Base-by-base conservation (phyloP, 2,113 vertebrate genomes). In the Eurystomus gularis region DNA sequence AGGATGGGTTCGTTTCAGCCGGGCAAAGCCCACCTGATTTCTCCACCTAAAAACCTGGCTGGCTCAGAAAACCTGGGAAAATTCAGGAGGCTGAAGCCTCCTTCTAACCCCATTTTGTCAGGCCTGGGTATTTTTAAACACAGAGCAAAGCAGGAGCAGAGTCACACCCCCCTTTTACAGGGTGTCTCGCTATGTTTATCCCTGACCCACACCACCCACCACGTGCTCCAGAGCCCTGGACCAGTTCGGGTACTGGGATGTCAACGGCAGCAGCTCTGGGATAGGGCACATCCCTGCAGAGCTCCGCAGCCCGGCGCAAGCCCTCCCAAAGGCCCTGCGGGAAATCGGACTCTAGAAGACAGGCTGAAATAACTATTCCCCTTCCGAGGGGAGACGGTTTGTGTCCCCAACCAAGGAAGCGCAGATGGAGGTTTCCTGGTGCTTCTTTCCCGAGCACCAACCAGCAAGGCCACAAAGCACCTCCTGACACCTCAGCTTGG, bases 81-180 rank as follows among this genome's bases (percentile, higher is more conserved):
- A 96, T n/a, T 10, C 84, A 76, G 82, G 1, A 1, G 61, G 83
- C 76, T 57, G 87, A 84, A 82, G 29, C 78, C 90, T 92, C 82
- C 73, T 86, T 48, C 88, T 86, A 96, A 93, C 92, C 96, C 88
- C 90, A 55, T 93, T 95, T 94, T 86, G 92, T 90, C 96, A 96
- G 90, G 66, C 70, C 44, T 2, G 90, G 49, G 88, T 93, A 95
- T 96, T 96, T 95, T 96, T 94, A 88, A 95, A 78, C 48, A 4
- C 87, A 9, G 82, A 90, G 90, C 42, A 24, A 64, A 90, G 75
- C 82, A 9, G 14, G 78, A 57, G 72, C 68, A 0, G 60, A 44
- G 80, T 4, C 82, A 5, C 82, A 8, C 24, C 54, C 60, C 66
- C 16, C 33, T 12, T n/a, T 2, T 20, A 25, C 79, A 6, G 68